Conservation (phyloP, 2,888 invertebrate species). For the Drosophila kambysellisi region DNA sequence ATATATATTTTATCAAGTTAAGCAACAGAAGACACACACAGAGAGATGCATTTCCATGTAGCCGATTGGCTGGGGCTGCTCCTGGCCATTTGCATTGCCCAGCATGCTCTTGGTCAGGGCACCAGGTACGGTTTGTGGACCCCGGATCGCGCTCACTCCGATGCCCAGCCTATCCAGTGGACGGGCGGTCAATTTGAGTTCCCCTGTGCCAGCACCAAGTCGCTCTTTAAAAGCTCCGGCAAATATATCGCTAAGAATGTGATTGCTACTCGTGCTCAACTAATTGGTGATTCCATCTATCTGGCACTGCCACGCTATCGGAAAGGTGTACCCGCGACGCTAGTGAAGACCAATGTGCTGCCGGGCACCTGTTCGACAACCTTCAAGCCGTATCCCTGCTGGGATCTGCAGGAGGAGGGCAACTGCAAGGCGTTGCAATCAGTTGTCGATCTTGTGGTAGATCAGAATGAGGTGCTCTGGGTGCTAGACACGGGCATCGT, state of each 20-base stretch:
- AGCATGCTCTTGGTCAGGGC: slow-evolving; percentile 48
- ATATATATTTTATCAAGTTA: slow-evolving; percentile 17
- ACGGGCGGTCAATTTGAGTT: slow-evolving; percentile 86
- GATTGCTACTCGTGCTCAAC: slow-evolving; percentile 87
- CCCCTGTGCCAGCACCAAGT: slow-evolving; percentile 86
- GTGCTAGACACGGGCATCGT: slow-evolving; percentile 90
- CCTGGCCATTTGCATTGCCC: slow-evolving; percentile 22
- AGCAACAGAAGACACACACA: slow-evolving; percentile 1
- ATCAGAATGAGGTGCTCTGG: slow-evolving; percentile 89
- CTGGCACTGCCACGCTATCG: slow-evolving; percentile 87
- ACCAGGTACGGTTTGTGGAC: slow-evolving; percentile 81
- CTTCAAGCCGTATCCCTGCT: slow-evolving; percentile 88
- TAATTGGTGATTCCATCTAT: slow-evolving; percentile 86
- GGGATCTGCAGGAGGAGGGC: slow-evolving; percentile 88
- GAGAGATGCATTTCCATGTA: slow-evolving; percentile 49
- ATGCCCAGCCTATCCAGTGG: slow-evolving; percentile 84
- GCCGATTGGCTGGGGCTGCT: slow-evolving; percentile 38
- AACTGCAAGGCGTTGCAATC: slow-evolving; percentile 89
- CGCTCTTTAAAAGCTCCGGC: slow-evolving; percentile 87
- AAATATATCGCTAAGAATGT: slow-evolving; percentile 87
- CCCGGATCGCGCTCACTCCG: slow-evolving; percentile 73
- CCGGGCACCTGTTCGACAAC: slow-evolving; percentile 85
- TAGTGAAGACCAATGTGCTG: slow-evolving; percentile 87
- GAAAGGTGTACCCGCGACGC: slow-evolving; percentile 88
- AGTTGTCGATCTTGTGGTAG: slow-evolving; percentile 89